phyloP scores from a whole-genome alignment of 1,140 invertebrate genomes.

The Trypoxylus dichotomus region DNA sequence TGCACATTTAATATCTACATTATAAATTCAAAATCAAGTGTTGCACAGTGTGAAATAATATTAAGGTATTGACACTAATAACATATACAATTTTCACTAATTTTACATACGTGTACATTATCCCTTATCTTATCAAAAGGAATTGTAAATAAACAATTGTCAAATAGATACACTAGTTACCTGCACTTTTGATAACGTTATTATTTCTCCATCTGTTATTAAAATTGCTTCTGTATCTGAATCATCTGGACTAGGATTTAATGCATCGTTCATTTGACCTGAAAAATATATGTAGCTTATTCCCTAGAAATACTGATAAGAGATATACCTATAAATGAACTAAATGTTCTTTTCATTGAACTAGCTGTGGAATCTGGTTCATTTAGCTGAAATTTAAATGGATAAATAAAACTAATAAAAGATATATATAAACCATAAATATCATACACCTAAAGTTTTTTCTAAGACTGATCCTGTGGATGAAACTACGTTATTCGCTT shows the following conservation, averaged over 20 bases:
- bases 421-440: conserved; percentile 8
- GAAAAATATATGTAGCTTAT: conserved; percentile 29
- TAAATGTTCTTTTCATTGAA: conserved; percentile 70
- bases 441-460: conserved; percentile 67
- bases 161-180: conserved; percentile 46
- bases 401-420: background rate
- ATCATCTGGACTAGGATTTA: conserved; percentile 70
- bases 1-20: too few species aligned
- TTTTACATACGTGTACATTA: too few species aligned
- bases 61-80: too few species aligned
- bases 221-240: conserved; percentile 68
- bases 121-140: too few species aligned
- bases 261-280: conserved; percentile 66
- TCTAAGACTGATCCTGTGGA: conserved; percentile 65
- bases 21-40: too few species aligned
- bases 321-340: conserved; percentile 62
- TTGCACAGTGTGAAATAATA: too few species aligned
- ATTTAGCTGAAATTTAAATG: conserved; percentile 61
- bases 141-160: background rate
- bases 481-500: conserved; percentile 66
- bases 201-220: conserved; percentile 62
- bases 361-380: conserved; percentile 68
- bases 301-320: background rate
- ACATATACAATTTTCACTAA: too few species aligned
- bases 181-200: conserved; percentile 62